phyloP scores from a whole-genome alignment of 2,113 vertebrate species.

The Tetraodon nigroviridis region DNA sequence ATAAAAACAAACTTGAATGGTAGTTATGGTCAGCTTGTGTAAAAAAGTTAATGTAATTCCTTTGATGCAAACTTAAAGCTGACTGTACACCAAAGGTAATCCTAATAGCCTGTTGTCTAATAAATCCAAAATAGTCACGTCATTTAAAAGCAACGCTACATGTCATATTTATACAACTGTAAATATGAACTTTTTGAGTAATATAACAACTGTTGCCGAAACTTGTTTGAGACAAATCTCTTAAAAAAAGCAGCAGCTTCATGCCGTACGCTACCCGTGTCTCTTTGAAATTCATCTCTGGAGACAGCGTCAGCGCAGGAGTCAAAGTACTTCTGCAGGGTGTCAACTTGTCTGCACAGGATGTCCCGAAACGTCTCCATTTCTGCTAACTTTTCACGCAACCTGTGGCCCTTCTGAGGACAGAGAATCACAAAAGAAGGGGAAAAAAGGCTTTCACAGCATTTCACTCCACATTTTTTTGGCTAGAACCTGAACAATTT shows the following conservation, averaged over 20 bases:
- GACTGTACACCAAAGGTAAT: too few species aligned
- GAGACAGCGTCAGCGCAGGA: conserved; percentile 85
- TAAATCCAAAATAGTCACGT: neutral
- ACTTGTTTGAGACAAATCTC: neutral
- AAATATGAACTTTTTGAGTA: neutral
- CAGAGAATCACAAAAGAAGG: neutral
- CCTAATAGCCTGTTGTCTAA: too few species aligned
- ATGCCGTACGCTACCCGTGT: conserved; percentile 79
- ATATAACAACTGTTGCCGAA: neutral
- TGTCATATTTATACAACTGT: neutral
- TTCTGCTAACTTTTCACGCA: conserved; percentile 95
- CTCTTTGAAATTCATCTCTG: conserved; percentile 92
- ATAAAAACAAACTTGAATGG: too few species aligned
- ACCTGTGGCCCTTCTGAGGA: conserved; percentile 89
- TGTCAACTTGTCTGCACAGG: conserved; percentile 79
- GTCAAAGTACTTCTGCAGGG: conserved; percentile 77
- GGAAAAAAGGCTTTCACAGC: too few species aligned
- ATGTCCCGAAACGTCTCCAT: conserved; percentile 99
- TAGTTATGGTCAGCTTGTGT: too few species aligned
- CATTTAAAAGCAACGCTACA: conserved; percentile 2
- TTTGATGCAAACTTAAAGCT: neutral
- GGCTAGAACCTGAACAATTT: too few species aligned
- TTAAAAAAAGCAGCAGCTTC: neutral
- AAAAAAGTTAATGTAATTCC: neutral
- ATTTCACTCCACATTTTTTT: too few species aligned